Evolutionary conservation across 1,140 invertebrate genomes (phyloP), one percentile per base, ranked within the genome.

Genomic region (Danaus plexippus): DNA sequence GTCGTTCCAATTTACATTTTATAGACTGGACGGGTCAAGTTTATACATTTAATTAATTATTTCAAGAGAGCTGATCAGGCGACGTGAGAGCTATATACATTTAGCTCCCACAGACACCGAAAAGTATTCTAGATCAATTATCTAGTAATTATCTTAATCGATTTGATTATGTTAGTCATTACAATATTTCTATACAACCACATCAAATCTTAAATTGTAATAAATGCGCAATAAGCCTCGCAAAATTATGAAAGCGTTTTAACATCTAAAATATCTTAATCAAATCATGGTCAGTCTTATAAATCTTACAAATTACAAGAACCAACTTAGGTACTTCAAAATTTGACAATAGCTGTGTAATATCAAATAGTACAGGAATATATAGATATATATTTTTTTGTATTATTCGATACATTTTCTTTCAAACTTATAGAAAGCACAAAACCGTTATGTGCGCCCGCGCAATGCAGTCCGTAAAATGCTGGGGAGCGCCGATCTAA

Each of bases 181-280:
- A 15, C 15, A 15, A 15, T 15, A 15, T 15, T 15, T 15, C 15
- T 15, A 15, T 15, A 15, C 15, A 15, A 15, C 15, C 15, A 15
- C 15, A 15, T 64, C 52, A 57, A 54, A 71, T 56, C 72, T 73
- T 75, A 75, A 63, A 73, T 71, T 72, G 73, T 79, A 83, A 66
- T 85, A 85, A 85, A 85, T 85, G 82, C 80, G 70, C 73, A 66
- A 59, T 48, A 78, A 85, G 80, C 80, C 82, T 84, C 79, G 74
- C 69, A 67, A 66, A 64, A 55, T 64, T 67, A 71, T 71, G 63
- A 73, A 71, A 71, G 72, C 70, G 57, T 67, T 66, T 52, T 61
- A 61, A 60, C 54, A 46, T 55, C 44, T 61, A 61, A 52, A 55
- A 51, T 40, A 40, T 52, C 41, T 52, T 46, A 53, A 12, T 53